Evolutionary conservation across 2,113 vertebrate genomes (phyloP).

Genomic region (Urocolius indicus): DNA sequence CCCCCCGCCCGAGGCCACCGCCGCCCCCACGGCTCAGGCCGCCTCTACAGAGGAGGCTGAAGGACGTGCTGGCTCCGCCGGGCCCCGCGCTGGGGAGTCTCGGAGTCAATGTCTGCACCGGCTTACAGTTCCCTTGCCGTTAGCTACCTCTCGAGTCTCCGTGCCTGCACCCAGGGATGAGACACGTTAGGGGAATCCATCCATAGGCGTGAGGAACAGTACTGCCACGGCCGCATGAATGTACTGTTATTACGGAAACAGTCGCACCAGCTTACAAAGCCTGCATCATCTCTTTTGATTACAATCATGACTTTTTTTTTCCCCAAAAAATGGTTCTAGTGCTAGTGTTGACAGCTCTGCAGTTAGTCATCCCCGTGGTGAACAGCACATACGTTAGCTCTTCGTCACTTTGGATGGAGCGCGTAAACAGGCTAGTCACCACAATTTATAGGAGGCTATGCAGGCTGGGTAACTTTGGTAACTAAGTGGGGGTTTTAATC

Average conservation of each 20-base stretch:
- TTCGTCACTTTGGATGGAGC: background rate
- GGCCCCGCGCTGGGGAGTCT: too few species aligned
- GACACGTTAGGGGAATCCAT: background rate
- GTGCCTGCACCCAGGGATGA: rapidly evolving
- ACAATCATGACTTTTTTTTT: background rate
- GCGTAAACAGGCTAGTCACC: too few species aligned
- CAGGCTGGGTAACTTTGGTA: background rate
- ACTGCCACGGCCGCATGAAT: rapidly evolving
- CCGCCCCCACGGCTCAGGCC: background rate
- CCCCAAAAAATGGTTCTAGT: background rate
- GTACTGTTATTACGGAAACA: background rate
- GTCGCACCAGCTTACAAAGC: background rate
- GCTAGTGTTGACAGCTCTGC: rapidly evolving
- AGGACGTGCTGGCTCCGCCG: too few species aligned
- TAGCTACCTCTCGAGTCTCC: rapidly evolving
- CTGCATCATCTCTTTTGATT: background rate
- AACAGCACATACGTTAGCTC: rapidly evolving
- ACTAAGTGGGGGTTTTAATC: background rate
- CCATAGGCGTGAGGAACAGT: background rate
- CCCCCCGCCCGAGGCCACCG: background rate
- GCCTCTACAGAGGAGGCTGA: rapidly evolving
- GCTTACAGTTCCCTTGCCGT: too few species aligned
- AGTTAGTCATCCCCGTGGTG: background rate
- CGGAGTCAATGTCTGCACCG: too few species aligned
- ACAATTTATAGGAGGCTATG: background rate